Conservation (phyloP, 2,113 vertebrate genomes). For the Willisornis vidua region DNA sequence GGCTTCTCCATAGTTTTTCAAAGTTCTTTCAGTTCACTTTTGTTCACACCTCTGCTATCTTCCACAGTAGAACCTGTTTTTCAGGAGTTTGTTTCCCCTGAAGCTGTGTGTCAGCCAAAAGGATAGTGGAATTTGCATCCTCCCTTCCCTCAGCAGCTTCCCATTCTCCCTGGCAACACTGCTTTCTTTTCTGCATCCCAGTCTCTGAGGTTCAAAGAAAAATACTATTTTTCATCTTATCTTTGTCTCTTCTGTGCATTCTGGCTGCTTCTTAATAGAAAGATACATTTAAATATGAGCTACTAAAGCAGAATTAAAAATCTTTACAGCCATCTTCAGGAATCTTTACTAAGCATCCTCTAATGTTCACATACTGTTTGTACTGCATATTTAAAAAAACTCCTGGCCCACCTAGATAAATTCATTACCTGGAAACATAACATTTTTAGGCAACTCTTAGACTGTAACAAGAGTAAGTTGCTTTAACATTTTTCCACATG, state of each 20-base stretch:
- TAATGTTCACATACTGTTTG: background rate
- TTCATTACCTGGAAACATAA: background rate
- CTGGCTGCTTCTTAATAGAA: background rate
- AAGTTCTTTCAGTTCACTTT: background rate
- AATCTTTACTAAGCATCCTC: background rate
- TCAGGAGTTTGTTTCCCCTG: background rate
- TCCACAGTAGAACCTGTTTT: background rate
- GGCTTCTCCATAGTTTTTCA: background rate
- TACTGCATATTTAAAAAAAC: background rate
- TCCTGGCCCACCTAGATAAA: background rate
- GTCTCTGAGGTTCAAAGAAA: background rate
- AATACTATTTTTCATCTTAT: background rate
- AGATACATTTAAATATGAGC: background rate
- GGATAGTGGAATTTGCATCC: background rate
- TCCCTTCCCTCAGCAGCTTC: background rate
- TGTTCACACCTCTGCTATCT: background rate
- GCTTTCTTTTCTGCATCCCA: background rate
- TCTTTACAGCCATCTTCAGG: background rate
- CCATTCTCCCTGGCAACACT: background rate
- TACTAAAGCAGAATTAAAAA: background rate
- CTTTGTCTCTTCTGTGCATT: background rate
- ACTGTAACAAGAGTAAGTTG: background rate
- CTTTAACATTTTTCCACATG: background rate
- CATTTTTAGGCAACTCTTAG: background rate
- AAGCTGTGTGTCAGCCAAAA: background rate